Base-by-base conservation (phyloP, 2,113 vertebrate species). In the Vulpes lagopus region DNA sequence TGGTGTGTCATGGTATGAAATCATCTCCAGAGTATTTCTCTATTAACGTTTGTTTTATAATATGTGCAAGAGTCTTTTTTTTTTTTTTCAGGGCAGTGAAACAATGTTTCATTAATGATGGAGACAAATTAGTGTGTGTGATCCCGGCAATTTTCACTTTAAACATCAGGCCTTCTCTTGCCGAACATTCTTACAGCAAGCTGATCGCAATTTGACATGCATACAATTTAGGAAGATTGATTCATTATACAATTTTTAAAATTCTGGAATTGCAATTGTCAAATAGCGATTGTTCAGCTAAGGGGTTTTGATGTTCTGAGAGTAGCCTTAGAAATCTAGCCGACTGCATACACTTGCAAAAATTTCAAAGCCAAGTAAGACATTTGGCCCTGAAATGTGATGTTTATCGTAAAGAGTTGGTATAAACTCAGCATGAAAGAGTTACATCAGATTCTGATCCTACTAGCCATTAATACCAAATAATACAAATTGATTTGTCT, bases 311-410 rank as follows among this genome's bases (percentile, higher is more conserved):
- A 98, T 95, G 94, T 76, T 81, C 62, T 88, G 90, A 97, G 97
- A 97, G 96, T 98, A 30, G 96, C 98, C 98, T 98, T 97, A 89
- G 78, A 97, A 97, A 98, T 97, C 97, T 91, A 89, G 95, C 88
- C 51, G 79, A 64, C 87, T 93, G 82, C 91, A 97, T 64, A 74
- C 89, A 94, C 94, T 96, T 94, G 97, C 95, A 96, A 96, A 97
- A 90, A 97, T 97, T 96, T 95, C 96, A 93, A 96, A 95, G 94
- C 94, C 97, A 98, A 97, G 87, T 94, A n/a, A 95, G 83, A 67
- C 12, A 11, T 49, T 91, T 65, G 96, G 81, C 76, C 62, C 16
- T 92, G 96, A 91, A 94, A 98, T 97, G 98, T 92, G 30, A n/a
- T 69, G 92, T 88, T 95, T 95, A 94, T 86, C 59, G 76, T 12